Percentiles rank a stretch among this genome's conserved stretches.
These are phyloP conservation scores for Darevskia mixta DNA, from an alignment of 2,797 vertebrate species.

Conservation along the genomic window DNA sequence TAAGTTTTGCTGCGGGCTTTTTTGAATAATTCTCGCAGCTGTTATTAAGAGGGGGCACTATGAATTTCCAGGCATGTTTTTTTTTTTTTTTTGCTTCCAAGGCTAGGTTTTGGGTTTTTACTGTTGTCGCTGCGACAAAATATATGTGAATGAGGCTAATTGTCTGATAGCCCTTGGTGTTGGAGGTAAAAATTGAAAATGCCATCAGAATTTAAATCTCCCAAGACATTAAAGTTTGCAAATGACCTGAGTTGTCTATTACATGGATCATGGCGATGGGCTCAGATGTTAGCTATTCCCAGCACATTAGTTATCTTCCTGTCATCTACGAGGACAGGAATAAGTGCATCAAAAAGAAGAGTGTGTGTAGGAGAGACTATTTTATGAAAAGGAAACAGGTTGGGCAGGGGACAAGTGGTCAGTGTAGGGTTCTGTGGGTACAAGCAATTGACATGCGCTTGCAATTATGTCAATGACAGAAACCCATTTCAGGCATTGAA, in stretches of 20 bases:
- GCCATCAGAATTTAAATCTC: too few species aligned
- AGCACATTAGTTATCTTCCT: background rate
- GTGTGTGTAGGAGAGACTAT: background rate
- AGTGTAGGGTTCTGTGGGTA: too few species aligned
- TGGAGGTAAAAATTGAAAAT: background rate
- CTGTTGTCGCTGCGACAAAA: background rate
- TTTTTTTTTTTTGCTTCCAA: background rate
- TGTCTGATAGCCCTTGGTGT: background rate
- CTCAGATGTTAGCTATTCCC: background rate
- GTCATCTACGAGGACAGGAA: too few species aligned
- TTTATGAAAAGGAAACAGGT: background rate
- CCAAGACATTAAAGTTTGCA: background rate
- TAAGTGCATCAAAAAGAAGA: background rate
- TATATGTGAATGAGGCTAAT: background rate
- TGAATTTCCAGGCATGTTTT: background rate
- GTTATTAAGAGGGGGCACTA: background rate
- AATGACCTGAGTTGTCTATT: background rate
- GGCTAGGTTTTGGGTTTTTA: background rate
- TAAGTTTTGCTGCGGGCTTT: background rate
- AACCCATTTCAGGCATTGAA: too few species aligned
- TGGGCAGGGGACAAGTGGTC: background rate
- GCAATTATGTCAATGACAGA: background rate
- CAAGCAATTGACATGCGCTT: background rate
- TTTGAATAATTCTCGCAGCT: constrained; percentile 5
- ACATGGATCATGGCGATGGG: background rate